Evolutionary conservation across 2,113 vertebrate genomes (phyloP).

Genomic region (Macroglossus sobrinus): DNA sequence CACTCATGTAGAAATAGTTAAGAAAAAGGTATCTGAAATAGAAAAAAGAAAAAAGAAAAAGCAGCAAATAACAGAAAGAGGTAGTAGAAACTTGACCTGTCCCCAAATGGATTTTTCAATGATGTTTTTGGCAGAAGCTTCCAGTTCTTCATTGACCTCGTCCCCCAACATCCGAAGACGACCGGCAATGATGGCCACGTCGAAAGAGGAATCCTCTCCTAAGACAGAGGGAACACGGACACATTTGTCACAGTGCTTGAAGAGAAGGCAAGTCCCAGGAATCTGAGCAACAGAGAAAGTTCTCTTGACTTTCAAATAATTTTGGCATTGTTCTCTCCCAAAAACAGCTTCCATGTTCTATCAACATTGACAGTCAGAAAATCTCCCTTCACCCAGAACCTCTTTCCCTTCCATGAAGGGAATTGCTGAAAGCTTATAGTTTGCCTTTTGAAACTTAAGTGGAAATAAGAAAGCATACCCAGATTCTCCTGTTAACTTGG

Average conservation of each 20-base stretch:
- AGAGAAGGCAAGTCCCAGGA: not conserved
- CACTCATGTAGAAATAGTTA: not conserved
- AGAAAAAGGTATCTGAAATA: not conserved
- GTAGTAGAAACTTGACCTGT: conserved; percentile 60
- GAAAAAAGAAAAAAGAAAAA: not conserved
- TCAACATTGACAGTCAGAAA: not conserved
- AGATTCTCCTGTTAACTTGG: not conserved
- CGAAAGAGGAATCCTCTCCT: conserved; percentile 55
- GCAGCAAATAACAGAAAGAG: not conserved
- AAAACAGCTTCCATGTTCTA: not conserved
- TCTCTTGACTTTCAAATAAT: not conserved
- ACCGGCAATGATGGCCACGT: conserved; percentile 56
- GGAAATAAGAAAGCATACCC: not conserved
- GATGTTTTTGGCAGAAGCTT: not conserved
- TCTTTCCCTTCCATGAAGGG: not conserved
- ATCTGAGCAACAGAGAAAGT: not conserved
- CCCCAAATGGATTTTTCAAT: not conserved
- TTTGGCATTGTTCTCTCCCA: not conserved
- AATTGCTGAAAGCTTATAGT: not conserved
- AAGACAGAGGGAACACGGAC: conserved; percentile 2
- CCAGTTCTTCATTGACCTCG: conserved; percentile 71
- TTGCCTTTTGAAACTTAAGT: conserved; percentile 12
- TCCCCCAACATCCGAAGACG: conserved; percentile 73
- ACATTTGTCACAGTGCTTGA: not conserved
- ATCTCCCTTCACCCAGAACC: not conserved